Conservation (phyloP, 1,140 invertebrate genomes). For the Sweltsa coloradensis region DNA sequence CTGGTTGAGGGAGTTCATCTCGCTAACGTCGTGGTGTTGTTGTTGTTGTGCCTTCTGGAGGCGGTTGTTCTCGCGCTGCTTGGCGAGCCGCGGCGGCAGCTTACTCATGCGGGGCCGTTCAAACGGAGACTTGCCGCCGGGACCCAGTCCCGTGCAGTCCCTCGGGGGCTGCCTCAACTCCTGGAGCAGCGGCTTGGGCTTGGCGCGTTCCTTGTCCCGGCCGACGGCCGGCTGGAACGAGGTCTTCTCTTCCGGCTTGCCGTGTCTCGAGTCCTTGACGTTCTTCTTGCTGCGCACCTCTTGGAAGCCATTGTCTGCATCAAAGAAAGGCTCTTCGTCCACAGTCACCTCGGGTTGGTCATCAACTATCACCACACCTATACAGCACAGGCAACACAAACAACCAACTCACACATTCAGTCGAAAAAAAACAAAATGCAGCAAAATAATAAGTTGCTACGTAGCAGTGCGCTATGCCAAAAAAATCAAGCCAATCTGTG, state of each 20-base stretch:
- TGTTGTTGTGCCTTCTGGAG: slow-evolving; percentile 30
- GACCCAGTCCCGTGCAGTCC: slow-evolving; percentile 1
- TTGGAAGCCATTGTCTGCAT: slow-evolving; percentile 66
- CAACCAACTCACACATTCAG: slow-evolving; percentile 10
- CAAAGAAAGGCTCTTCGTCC: slow-evolving; percentile 32
- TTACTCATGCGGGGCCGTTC: slow-evolving; percentile 33
- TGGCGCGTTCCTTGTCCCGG: neutral
- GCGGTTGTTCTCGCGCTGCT: slow-evolving; percentile 46
- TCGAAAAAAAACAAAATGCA: slow-evolving; percentile 13
- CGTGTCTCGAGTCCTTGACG: slow-evolving; percentile 41
- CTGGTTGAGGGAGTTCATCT: slow-evolving; percentile 32
- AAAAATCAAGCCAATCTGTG: no score
- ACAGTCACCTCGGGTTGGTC: slow-evolving; percentile 32
- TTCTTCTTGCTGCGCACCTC: slow-evolving; percentile 75
- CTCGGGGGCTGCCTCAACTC: neutral
- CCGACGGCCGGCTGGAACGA: neutral
- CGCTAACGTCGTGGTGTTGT: slow-evolving; percentile 28
- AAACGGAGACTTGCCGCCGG: slow-evolving; percentile 19
- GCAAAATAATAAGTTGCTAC: slow-evolving; percentile 15
- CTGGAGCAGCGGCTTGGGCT: neutral
- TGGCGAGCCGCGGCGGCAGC: slow-evolving; percentile 69
- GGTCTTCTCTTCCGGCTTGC: neutral
- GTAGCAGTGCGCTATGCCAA: slow-evolving; percentile 15
- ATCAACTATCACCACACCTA: slow-evolving; percentile 45
- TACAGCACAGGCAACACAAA: slow-evolving; percentile 10